Evolutionary conservation across 2,113 vertebrate species (phyloP).

Genomic region (Etheostoma spectabile): DNA sequence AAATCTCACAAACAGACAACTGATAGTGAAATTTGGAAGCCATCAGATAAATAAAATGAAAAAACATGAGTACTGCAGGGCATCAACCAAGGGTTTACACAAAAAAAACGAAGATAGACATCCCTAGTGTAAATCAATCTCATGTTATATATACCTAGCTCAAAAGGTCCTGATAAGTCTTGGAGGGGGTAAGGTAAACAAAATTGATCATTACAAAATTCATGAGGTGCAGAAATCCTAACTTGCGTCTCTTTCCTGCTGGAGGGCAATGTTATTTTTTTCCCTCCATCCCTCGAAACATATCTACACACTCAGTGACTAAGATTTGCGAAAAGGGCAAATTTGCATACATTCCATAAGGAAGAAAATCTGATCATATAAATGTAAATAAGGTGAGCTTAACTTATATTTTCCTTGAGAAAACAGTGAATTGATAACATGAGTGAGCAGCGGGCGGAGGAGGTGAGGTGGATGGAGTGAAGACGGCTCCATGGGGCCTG

Average conservation of each 20-base stretch:
- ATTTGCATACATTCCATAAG: constrained; percentile 85
- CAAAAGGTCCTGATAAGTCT: constrained; percentile 62
- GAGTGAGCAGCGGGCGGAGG: constrained; percentile 56
- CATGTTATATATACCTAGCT: constrained; percentile 59
- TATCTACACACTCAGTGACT: constrained; percentile 69
- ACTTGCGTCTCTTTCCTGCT: constrained; percentile 75
- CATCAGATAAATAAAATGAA: constrained; percentile 68
- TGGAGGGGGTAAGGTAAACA: constrained; percentile 67
- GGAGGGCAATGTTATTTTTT: constrained; percentile 80
- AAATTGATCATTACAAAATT: constrained; percentile 84
- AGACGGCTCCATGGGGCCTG: constrained; percentile 58
- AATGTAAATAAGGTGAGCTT: constrained; percentile 88
- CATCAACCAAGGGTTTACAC: constrained; percentile 21
- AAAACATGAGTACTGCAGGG: constrained; percentile 44
- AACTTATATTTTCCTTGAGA: constrained; percentile 81
- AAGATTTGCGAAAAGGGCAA: constrained; percentile 81
- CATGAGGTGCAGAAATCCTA: constrained; percentile 79
- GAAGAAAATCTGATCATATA: constrained; percentile 86
- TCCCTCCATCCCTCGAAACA: constrained; percentile 54
- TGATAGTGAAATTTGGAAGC: constrained; percentile 56
- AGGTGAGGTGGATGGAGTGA: constrained; percentile 55
- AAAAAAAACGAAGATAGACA: constrained; percentile 18
- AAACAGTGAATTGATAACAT: constrained; percentile 79
- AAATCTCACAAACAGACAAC: constrained; percentile 42
- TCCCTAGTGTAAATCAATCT: constrained; percentile 72